Base-by-base conservation (phyloP, 1,140 invertebrate species). In the Penaeus chinensis region DNA sequence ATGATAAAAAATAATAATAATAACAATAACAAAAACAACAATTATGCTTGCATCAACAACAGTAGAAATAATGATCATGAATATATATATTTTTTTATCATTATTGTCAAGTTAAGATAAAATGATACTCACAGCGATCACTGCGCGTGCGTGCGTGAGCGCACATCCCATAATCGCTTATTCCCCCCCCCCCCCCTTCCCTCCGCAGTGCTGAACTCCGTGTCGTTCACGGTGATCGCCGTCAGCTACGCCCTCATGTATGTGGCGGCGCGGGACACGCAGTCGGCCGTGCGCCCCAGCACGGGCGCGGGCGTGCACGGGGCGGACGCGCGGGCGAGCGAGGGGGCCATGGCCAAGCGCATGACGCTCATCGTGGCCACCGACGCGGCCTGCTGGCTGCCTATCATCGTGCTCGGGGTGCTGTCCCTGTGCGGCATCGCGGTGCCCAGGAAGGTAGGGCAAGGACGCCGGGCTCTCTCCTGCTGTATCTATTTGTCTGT, bases 201-300 rank as follows among this genome's bases (percentile, higher is more conserved):
- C 63, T 37, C 89, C 86, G 7, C 88, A 92, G 92, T 92, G 89
- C 90, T 93, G 3, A 94, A 94, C 91, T 92, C 94, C 62, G 71
- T 93, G 8, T 94, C 94, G 19, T 93, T 94, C 89, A 90, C 92
- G 20, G 91, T 94, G 37, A 94, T 94, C 78, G 93, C 93, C 27
- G 91, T 93, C 62, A 93, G 94, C 10, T 94, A 94, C 90, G 85
- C 93, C 13, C 93, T 93, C 92, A 94, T 94, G 94, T 94, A 94
- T 89, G 89, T 93, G 32, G 93, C 93, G 10, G 94, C 94, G 32
- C 92, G 92, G 79, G 92, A 92, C 16, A 94, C 93, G 0, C 92
- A 92, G 71, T 92, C 91, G 69, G 93, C 93, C 24, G 93, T 93
- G 0, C 84, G 83, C 24, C 92, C 92, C n/a, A 94, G 93, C 87